Percentiles rank a stretch among this genome's conserved stretches.
phyloP scores from a whole-genome alignment of 2,113 vertebrate species.

The cattle (Bos taurus) region DNA sequence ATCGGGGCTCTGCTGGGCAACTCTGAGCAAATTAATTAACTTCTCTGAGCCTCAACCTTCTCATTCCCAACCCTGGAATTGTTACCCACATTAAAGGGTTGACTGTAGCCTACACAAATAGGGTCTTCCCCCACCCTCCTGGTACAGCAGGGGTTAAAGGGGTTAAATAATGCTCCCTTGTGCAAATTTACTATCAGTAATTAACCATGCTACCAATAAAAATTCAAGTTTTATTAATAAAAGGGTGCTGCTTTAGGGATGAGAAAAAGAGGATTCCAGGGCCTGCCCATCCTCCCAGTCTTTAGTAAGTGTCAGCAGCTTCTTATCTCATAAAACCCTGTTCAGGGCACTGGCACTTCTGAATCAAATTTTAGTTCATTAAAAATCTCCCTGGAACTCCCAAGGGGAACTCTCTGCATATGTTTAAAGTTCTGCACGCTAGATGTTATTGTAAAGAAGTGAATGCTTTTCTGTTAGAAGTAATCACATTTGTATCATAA shows the following conservation, averaged over 20 bases:
- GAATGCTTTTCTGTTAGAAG: background rate
- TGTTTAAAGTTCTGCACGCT: background rate
- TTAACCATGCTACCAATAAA: background rate
- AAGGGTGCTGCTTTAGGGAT: background rate
- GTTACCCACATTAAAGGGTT: background rate
- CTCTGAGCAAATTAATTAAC: background rate
- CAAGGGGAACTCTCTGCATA: background rate
- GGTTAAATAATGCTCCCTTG: background rate
- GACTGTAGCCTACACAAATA: fast-evolving
- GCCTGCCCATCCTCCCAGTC: background rate
- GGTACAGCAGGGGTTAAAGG: background rate
- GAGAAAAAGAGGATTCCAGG: background rate
- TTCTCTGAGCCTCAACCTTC: background rate
- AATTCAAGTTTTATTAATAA: background rate
- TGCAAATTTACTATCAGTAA: background rate
- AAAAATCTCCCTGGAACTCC: background rate
- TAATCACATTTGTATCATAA: background rate
- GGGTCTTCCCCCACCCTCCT: background rate
- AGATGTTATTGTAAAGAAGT: background rate
- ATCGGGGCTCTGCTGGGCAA: background rate
- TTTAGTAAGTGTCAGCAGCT: background rate
- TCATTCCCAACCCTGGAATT: background rate
- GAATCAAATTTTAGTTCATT: conserved; percentile 31
- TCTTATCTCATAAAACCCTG: background rate
- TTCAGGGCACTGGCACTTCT: background rate